Conservation (phyloP, 2,888 invertebrate species). For the Thereva unica region DNA sequence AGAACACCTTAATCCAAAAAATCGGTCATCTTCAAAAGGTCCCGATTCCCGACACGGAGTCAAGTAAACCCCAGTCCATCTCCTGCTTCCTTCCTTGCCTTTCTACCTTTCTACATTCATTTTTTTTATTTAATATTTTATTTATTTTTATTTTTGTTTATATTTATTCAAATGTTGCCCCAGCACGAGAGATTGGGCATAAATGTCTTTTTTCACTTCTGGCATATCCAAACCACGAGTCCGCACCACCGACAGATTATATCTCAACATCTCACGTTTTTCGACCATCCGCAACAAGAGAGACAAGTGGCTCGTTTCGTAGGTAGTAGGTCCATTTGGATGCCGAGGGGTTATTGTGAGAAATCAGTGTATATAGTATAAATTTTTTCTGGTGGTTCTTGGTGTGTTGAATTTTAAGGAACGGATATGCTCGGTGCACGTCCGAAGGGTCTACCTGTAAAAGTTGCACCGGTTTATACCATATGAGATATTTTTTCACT, state of each 20-base stretch:
- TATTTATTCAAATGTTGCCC: slow-evolving; percentile 30
- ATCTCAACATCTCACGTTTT: slow-evolving; percentile 36
- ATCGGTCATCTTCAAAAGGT: slow-evolving; percentile 31
- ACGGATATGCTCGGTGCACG: slow-evolving; percentile 17
- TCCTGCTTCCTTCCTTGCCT: neutral
- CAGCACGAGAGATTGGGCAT: slow-evolving; percentile 19
- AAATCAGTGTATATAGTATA: slow-evolving; percentile 12
- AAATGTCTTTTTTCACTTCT: slow-evolving; percentile 35
- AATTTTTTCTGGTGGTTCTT: slow-evolving; percentile 4
- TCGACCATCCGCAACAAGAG: neutral
- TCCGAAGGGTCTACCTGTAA: slow-evolving; percentile 23
- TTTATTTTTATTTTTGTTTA: slow-evolving; percentile 16
- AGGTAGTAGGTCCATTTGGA: no score
- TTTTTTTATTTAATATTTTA: slow-evolving; percentile 24
- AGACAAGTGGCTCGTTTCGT: no score
- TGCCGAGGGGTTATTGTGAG: no score
- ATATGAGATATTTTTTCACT: slow-evolving; percentile 23
- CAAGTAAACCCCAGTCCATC: slow-evolving; percentile 14
- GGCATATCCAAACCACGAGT: neutral
- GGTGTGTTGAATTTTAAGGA: slow-evolving; percentile 18
- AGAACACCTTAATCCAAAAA: slow-evolving; percentile 7
- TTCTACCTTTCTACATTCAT: slow-evolving; percentile 18
- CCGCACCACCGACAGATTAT: slow-evolving; percentile 31
- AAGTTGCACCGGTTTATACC: slow-evolving; percentile 26
- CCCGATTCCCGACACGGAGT: slow-evolving; percentile 29